Percentiles rank a stretch among this genome's conserved stretches.
Evolutionary conservation across 2,888 invertebrate species (phyloP).

Genomic region (Malacosoma neustria): DNA sequence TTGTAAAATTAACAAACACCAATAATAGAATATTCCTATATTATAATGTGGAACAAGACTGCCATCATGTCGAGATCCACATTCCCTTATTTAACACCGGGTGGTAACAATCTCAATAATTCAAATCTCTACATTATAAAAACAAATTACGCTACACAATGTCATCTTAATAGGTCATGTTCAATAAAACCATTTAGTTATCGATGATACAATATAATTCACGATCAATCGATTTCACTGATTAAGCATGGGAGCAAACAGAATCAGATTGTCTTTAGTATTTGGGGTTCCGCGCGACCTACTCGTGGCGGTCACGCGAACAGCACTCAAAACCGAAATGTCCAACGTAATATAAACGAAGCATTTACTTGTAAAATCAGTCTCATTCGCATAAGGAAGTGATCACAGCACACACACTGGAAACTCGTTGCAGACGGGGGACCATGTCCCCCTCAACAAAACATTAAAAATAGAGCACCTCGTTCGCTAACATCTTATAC

Average conservation of each 20-base stretch:
- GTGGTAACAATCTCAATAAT: conserved; percentile 70
- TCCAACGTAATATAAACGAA: conserved; percentile 46
- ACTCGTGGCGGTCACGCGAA: neutral
- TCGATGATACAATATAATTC: conserved; percentile 45
- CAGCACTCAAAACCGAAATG: conserved; percentile 5
- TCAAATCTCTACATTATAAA: conserved; percentile 63
- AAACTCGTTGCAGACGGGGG: conserved; percentile 67
- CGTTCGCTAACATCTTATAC: conserved; percentile 57
- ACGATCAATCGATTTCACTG: conserved; percentile 40
- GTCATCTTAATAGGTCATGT: conserved; percentile 64
- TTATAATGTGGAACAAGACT: conserved; percentile 33
- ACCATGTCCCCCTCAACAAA: conserved; percentile 57
- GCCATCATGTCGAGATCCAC: conserved; percentile 36
- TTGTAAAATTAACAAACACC: conserved; percentile 55
- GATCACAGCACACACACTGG: conserved; percentile 73
- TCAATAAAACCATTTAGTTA: conserved; percentile 46
- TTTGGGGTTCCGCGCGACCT: conserved; percentile 9
- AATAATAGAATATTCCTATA: conserved; percentile 41
- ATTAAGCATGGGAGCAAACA: conserved; percentile 47
- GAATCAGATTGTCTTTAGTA: conserved; percentile 28
- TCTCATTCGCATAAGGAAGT: conserved; percentile 75
- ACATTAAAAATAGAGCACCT: conserved; percentile 67
- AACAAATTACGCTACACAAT: conserved; percentile 64
- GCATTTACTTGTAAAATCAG: conserved; percentile 70
- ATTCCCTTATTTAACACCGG: conserved; percentile 52